Base-by-base conservation (phyloP, 1,140 invertebrate genomes). In the Hylaeus anthracinus region DNA sequence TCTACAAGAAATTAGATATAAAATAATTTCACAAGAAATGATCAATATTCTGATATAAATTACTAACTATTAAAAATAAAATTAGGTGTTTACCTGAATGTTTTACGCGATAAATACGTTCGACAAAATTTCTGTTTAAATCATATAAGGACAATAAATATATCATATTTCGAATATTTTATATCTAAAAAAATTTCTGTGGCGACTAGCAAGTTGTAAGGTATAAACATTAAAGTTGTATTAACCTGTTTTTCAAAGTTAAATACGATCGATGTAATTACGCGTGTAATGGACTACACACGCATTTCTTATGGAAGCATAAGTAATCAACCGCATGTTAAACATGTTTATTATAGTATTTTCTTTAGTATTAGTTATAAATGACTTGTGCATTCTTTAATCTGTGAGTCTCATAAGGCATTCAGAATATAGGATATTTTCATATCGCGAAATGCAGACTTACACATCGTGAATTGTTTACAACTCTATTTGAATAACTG, bases 231-330 rank as follows among this genome's bases (percentile, higher is more conserved):
- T 15, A 1, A 12, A 43, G 43, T 26, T n/a, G 2, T n/a, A 41
- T 63, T n/a, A 71, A 53, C 1, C 12, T 37, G 1, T 58, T 66
- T 67, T 26, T 63, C 14, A 5, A 15, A 14, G 14, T 45, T 64
- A 43, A 51, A 64, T 56, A 15, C 43, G 70, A 56, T 79, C 51
- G 14, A 72, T 65, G 63, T 72, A 72, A 79, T 76, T 61, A 67
- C 12, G 3, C 51, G 4, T 51, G 4, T 75, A 3, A 56, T 55
- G 51, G 6, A 56, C n/a, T 72, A 65, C 26, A 72, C 51, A 41
- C 72, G 70, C 3, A 26, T 48, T 1, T 56, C 6, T 65, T n/a
- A 79, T 26, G 61, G 55, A 79, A 65, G 41, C 65, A 65, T 79
- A 26, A 26, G 26, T 26, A 79, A 73, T 79, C 61, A 26, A 72